A percentile compares a stretch with the other conserved stretches of the same genome.
Evolutionary conservation across 2,113 vertebrate species (phyloP).

Genomic region (Pardalotus punctatus): DNA sequence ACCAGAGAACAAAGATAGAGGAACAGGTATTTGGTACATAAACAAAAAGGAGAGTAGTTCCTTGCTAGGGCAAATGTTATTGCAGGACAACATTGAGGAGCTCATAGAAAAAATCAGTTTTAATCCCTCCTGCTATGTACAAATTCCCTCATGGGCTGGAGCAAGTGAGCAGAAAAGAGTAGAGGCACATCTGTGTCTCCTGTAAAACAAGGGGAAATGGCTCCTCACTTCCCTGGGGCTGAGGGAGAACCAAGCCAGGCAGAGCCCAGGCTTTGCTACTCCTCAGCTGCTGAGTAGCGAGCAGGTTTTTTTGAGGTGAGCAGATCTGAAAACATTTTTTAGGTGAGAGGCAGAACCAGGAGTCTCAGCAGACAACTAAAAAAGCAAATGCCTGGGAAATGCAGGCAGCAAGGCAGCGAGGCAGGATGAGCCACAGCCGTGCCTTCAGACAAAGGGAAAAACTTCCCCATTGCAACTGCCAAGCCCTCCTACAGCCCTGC

Average conservation of each 20-base stretch:
- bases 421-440: background rate
- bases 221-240: background rate
- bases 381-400: background rate
- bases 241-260: accelerated
- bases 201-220: background rate
- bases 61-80: constrained; percentile 23
- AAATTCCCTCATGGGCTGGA: background rate
- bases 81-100: background rate
- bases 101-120: background rate
- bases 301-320: background rate
- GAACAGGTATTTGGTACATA: background rate
- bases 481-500: constrained; percentile 9
- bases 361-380: background rate
- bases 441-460: background rate
- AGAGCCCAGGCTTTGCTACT: background rate
- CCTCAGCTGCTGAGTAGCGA: background rate
- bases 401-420: background rate
- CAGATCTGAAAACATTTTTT: background rate
- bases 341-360: background rate
- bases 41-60: constrained; percentile 1
- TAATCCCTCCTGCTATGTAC: background rate
- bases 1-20: background rate
- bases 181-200: background rate
- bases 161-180: background rate
- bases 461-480: background rate